phyloP scores from a whole-genome alignment of 2,113 vertebrate species.

The Meleagris gallopavo region DNA sequence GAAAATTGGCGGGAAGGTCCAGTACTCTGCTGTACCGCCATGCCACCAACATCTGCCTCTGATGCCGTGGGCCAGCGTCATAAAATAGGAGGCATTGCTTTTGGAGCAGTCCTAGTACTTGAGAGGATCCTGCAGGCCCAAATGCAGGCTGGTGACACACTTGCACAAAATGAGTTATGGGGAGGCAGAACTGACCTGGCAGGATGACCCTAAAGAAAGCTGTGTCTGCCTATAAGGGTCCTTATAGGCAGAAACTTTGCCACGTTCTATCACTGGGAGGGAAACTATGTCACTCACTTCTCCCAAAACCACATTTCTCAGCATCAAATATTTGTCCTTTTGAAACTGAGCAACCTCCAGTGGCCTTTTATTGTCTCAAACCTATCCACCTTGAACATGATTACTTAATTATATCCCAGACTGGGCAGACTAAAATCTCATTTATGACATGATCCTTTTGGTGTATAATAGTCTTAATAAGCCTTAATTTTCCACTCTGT shows the following conservation, averaged over 20 bases:
- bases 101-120: neutral
- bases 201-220: neutral
- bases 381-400: slow-evolving; percentile 55
- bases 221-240: too few relatives aligned
- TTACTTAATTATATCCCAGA: slow-evolving; percentile 70
- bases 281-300: fast-evolving
- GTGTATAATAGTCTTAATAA: slow-evolving; percentile 69
- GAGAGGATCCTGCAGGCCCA: neutral
- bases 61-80: too few relatives aligned
- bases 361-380: slow-evolving; percentile 47
- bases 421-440: slow-evolving; percentile 65
- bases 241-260: neutral
- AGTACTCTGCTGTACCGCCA: too few relatives aligned
- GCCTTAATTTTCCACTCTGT: slow-evolving; percentile 75
- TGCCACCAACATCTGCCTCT: too few relatives aligned
- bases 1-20: too few relatives aligned
- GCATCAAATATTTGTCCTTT: neutral
- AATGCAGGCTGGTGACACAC: fast-evolving
- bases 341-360: slow-evolving; percentile 5
- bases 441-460: slow-evolving; percentile 74
- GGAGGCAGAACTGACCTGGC: neutral
- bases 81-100: too few relatives aligned
- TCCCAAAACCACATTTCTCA: neutral
- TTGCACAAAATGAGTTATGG: fast-evolving
- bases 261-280: neutral